Base-by-base conservation (phyloP, 2,888 invertebrate genomes). In the Pelosia muscerda region DNA sequence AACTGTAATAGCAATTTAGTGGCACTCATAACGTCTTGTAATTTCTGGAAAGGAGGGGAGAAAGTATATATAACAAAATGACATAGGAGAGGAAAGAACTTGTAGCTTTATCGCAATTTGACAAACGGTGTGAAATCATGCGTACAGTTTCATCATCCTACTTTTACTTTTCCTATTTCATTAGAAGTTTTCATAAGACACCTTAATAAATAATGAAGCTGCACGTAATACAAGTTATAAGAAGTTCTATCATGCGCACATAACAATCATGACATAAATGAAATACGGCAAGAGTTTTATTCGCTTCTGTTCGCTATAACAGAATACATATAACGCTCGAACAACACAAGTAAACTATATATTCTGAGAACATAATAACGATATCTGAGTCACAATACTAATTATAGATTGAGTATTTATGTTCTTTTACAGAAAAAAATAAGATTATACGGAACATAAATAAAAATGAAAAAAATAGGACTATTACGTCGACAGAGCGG, bases 361-460 rank as follows among this genome's bases (percentile, higher is more conserved):
- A 42, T n/a, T 49, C 49, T 49, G n/a, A n/a, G n/a, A 49, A 49
- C n/a, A 38, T 19, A 15, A 10, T 19, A 19, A 15, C 1, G 19
- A 42, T 19, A 49, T 19, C n/a, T n/a, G 9, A 49, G n/a, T 49
- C 49, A 49, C 2, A 42, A 22, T 34, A 1, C 2, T 23, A 15
- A 1, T 59, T 34, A 34, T 31, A 34, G 34, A 34, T 31, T 23
- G 34, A 25, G 25, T 25, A 15, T 19, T 55, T 38, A 15, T 10
- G 15, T 38, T 38, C 66, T 71, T 72, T 75, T 66, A 69, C n/a
- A 60, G 60, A 54, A 71, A 78, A 71, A 61, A 71, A 68, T 71
- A 68, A 72, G 63, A 58, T 79, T 79, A 77, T 69, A 73, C 72
- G 68, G 63, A 77, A 71, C 67, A 70, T 74, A 77, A 79, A 75